Conservation (phyloP, 1,140 invertebrate genomes). For the Drosophila chauvacae region DNA sequence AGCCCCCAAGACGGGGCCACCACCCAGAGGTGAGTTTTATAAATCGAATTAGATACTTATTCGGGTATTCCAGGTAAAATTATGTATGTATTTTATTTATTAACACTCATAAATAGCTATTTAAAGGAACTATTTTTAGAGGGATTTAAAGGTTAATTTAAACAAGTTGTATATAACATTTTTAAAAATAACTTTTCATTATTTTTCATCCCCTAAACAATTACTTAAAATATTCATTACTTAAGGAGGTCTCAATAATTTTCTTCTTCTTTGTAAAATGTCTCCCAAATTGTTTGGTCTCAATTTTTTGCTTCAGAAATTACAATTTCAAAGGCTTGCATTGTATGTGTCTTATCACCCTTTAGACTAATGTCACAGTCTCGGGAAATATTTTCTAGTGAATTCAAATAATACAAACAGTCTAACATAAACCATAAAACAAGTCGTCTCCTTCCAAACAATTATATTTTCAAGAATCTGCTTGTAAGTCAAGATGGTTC, state of each 20-base stretch:
- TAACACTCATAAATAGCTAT: not conserved
- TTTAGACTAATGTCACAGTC: not conserved
- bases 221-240: not conserved
- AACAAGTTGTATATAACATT: not conserved
- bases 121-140: not conserved
- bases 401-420: not conserved
- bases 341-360: not conserved
- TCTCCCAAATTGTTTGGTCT: not conserved
- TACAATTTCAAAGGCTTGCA: not conserved
- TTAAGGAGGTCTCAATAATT: not conserved
- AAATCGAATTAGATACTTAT: not conserved
- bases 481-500: not conserved
- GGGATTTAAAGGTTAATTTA: not conserved
- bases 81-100: not conserved
- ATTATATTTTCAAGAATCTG: not conserved
- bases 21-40: conserved; percentile 71
- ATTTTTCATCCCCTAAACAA: not conserved
- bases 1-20: conserved; percentile 73
- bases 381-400: no score
- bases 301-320: not conserved
- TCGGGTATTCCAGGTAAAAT: not conserved
- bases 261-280: not conserved
- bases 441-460: no score
- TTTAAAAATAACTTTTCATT: no score
- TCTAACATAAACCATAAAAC: not conserved